Percentiles rank a stretch among this genome's conserved stretches.
These are phyloP conservation scores for Camponotus floridanus DNA, from an alignment of 1,140 invertebrate species.

Conservation along the genomic window DNA sequence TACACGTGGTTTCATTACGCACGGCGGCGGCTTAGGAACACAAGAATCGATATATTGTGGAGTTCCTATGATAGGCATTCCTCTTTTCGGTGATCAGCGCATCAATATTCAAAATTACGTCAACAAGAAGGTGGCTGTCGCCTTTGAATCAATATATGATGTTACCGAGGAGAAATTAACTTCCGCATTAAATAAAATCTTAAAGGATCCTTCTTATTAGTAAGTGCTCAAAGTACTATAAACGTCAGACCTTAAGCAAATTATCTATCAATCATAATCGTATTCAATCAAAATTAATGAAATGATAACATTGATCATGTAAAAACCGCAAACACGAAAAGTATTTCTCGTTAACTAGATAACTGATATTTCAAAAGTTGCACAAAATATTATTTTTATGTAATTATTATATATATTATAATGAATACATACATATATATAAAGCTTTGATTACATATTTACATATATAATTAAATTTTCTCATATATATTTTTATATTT, in stretches of 20 bases:
- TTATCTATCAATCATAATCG: too few species aligned
- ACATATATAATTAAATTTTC: not conserved
- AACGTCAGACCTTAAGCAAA: too few species aligned
- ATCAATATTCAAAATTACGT: conserved; percentile 78
- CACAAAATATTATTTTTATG: not conserved
- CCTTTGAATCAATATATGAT: conserved; percentile 46
- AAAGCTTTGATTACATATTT: too few species aligned
- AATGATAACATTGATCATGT: conserved; percentile 31
- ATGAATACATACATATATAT: too few species aligned
- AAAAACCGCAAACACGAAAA: not conserved
- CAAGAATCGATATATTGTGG: too few species aligned
- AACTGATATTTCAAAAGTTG: not conserved
- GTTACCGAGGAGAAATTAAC: conserved; percentile 79
- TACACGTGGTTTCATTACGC: too few species aligned
- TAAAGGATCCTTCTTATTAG: conserved; percentile 79
- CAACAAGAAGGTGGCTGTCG: conserved; percentile 67
- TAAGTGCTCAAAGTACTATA: conserved; percentile 56
- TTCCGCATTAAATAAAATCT: conserved; percentile 74
- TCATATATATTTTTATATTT: not conserved
- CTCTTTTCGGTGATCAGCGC: conserved; percentile 85
- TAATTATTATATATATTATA: not conserved
- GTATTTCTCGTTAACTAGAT: too few species aligned
- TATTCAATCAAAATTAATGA: conserved; percentile 29
- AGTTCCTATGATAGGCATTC: conserved; percentile 85
- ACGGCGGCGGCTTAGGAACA: too few species aligned